Evolutionary conservation across 2,888 invertebrate genomes (phyloP).

Genomic region (Folsomia candida): DNA sequence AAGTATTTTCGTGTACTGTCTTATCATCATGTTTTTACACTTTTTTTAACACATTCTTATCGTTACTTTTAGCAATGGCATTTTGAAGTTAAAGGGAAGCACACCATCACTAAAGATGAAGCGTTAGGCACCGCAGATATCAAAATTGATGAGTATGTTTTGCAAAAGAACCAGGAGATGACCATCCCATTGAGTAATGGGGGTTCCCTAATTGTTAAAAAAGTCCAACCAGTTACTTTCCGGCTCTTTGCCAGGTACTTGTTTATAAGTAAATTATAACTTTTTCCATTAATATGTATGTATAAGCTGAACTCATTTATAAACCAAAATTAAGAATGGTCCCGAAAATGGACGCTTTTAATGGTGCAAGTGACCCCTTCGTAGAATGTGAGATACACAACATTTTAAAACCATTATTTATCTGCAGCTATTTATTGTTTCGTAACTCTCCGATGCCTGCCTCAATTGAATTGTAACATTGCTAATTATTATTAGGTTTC

Average conservation of each 20-base stretch:
- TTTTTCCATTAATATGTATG: background rate
- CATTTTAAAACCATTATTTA: background rate
- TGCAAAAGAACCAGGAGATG: constrained; percentile 34
- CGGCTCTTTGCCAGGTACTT: constrained; percentile 33
- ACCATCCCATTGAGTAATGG: constrained; percentile 36
- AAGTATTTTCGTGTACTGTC: too few relatives aligned
- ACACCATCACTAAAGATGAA: constrained; percentile 26
- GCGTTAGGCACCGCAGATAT: constrained; percentile 29
- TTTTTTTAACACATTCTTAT: too few relatives aligned
- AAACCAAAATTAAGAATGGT: constrained; percentile 26
- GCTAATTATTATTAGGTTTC: too few relatives aligned
- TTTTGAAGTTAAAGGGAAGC: constrained; percentile 31
- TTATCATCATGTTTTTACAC: too few relatives aligned
- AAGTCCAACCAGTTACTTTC: constrained; percentile 31
- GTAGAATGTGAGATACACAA: constrained; percentile 27
- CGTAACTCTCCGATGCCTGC: background rate
- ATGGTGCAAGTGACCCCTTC: constrained; percentile 27
- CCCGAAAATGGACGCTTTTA: constrained; percentile 37
- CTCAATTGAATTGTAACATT: too few relatives aligned
- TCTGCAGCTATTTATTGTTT: background rate
- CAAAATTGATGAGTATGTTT: constrained; percentile 30
- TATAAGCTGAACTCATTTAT: background rate
- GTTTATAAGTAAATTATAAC: background rate
- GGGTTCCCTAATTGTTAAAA: constrained; percentile 31
- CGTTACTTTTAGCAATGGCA: constrained; percentile 22